A percentile compares a stretch with the other conserved stretches of the same genome.
These are phyloP conservation scores for Camptogramma bilineatum DNA, from an alignment of 2,888 invertebrate genomes.

Conservation along the genomic window DNA sequence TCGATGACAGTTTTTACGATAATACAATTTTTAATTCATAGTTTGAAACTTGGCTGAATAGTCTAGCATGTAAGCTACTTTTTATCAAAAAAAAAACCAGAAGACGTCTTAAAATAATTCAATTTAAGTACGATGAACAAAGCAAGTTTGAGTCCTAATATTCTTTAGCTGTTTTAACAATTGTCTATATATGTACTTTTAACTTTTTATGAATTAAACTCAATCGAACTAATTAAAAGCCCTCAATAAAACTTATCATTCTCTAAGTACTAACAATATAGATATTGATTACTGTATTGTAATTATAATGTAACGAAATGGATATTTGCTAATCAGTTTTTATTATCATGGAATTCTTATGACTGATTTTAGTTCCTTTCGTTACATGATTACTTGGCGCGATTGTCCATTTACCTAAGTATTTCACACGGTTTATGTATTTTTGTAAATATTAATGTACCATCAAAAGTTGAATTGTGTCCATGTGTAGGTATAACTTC, in stretches of 20 bases:
- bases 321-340: constrained; percentile 9
- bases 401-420: neutral
- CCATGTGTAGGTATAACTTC: neutral
- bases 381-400: constrained; percentile 17
- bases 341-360: neutral
- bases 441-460: neutral
- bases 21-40: no score
- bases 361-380: constrained; percentile 23
- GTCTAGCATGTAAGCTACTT: no score
- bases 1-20: neutral
- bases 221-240: constrained; percentile 6
- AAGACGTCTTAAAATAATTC: no score
- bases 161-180: no score
- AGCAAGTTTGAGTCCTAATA: neutral
- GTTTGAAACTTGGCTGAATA: no score
- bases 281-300: constrained; percentile 10
- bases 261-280: constrained; percentile 3
- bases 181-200: no score
- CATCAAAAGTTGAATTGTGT: neutral
- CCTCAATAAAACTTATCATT: constrained; percentile 4
- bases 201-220: neutral
- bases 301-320: constrained; percentile 9
- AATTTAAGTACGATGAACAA: no score
- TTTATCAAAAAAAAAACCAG: no score
- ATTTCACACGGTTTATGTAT: neutral